Evolutionary conservation across 2,888 invertebrate genomes (phyloP), one percentile per base, ranked within the genome.

Genomic region (Trypoxylon attenuatum): DNA sequence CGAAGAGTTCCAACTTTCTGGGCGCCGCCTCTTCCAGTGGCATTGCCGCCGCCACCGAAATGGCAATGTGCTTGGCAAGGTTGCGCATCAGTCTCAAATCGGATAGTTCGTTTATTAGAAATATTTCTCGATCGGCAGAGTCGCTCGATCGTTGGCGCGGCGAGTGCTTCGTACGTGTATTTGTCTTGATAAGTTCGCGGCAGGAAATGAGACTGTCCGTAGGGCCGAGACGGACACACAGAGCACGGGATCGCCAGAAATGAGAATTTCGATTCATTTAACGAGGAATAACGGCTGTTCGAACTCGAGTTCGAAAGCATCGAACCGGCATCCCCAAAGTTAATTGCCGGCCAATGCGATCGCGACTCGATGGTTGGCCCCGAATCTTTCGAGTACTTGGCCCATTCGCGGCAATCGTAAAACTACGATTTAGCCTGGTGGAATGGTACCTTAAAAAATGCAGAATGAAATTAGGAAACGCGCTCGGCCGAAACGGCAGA

Each of bases 181-280:
- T 84, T 81, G 79, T 81, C 82, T 81, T 81, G 76, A 82, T 78
- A 83, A 81, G 75, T 79, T 81, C 70, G 65, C 60, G 57, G 66
- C 76, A 74, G 80, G 75, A 82, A 83, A 83, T 82, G 80, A 82
- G 78, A 80, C 75, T 76, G 81, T 81, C 82, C 81, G 82, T 80
- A 76, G 73, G 50, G 25, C 27, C 29, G 21, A 47, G 27, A 56
- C 45, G 45, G 38, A 45, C 33, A 43, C 39, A 16, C 10, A 33
- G 21, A 25, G 55, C 43, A 19, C 47, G 21, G 46, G 60, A 54
- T 51, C 67, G 53, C 62, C 59, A 65, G 63, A 67, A 73, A 76
- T 63, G 74, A 79, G 72, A 61, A 77, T 77, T 76, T 69, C 71
- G 74, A 76, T 77, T 76, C 65, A 58, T 71, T 78, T 76, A 76